Evolutionary conservation across 2,888 invertebrate species (phyloP), one percentile per base, ranked within the genome.

Genomic region (Hipparchia sbordonii): DNA sequence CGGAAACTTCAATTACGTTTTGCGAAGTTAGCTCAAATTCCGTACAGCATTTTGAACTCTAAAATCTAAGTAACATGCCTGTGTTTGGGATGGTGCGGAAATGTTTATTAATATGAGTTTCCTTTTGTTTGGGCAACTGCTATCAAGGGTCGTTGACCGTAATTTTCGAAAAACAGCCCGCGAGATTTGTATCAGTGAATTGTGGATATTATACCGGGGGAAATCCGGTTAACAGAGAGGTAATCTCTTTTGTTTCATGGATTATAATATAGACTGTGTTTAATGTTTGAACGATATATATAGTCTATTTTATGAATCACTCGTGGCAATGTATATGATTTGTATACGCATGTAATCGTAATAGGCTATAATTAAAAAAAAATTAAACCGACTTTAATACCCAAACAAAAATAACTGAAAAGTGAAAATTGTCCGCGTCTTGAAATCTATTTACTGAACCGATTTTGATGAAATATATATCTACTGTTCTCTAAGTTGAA

Each of bases 1-100:
- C 85, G 84, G 81, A 83, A 85, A 84, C 79, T 84, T 80, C 86
- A 86, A 87, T 86, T 84, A 70, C 60, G 33, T 65, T 61, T 75
- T 77, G 76, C 23, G 46, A 67, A 48, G 39, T 62, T 12, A 70
- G 54, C 12, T 61, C 46, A 45, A 57, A 60, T 62, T 52, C 9
- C 59, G 67, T 13, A 59, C 48, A 51, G n/a, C 46, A 48, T 2
- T 56, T 52, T 67, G 23, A 75, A 79, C 73, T 61, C 61, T 70
- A 45, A 56, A 6, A 62, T 62, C n/a, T 13, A 13, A 57, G 54
- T 10, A 67, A 45, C 46, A 70, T 10, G 56, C 39, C 45, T 23
- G 56, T 8, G 13, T 67, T 23, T 46, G 54, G 8, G 12, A 12
- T 13, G 13, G 1, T 4, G 9, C 7, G 79, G 74, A 77, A 77